phyloP scores from a whole-genome alignment of 2,113 vertebrate genomes.

The Pomatostomus ruficeps region DNA sequence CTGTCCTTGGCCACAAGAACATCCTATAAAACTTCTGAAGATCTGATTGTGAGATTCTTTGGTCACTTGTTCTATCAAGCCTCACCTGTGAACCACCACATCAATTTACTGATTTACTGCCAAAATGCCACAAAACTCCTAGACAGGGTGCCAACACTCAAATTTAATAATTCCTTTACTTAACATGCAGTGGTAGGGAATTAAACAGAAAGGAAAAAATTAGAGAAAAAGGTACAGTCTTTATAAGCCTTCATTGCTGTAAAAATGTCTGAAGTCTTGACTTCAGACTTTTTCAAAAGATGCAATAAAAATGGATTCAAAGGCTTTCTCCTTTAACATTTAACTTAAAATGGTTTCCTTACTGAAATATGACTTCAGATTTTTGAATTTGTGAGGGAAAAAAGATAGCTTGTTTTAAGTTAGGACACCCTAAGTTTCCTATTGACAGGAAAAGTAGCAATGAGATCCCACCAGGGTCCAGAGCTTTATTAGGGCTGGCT shows the following conservation, averaged over 20 bases:
- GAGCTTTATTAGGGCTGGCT: neutral
- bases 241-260: neutral
- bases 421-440: neutral
- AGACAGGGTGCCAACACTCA: neutral
- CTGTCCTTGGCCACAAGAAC: neutral
- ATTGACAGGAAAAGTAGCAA: neutral
- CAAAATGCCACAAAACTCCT: neutral
- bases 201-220: neutral
- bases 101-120: neutral
- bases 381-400: neutral
- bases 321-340: neutral
- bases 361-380: neutral
- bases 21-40: neutral
- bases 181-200: neutral
- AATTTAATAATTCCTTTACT: neutral
- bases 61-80: neutral
- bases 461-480: neutral
- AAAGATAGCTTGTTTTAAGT: neutral
- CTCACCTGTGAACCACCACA: neutral
- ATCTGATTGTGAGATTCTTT: neutral
- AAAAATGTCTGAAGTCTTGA: neutral
- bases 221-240: neutral
- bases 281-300: neutral
- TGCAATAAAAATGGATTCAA: neutral
- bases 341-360: neutral